A percentile compares a stretch with the other conserved stretches of the same genome.
Conservation (phyloP, 2,888 invertebrate species). For the Lordiphosa fenestrarum region DNA sequence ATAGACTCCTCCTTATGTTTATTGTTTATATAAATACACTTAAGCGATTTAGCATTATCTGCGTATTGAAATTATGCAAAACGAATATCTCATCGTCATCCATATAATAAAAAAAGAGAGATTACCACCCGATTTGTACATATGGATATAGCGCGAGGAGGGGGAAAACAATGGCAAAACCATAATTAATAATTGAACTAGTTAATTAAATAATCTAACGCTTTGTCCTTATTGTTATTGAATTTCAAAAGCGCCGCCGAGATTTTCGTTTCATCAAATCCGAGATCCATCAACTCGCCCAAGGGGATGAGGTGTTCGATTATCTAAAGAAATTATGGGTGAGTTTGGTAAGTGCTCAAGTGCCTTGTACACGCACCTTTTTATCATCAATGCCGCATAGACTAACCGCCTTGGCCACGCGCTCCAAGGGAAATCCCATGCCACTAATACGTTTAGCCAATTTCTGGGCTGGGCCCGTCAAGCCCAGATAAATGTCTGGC, state of each 20-base stretch:
- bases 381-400: constrained; percentile 88
- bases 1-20: constrained; percentile 12
- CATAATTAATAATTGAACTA: constrained; percentile 80
- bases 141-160: too few species aligned
- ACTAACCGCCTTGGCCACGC: constrained; percentile 90
- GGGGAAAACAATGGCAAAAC: too few species aligned
- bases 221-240: constrained; percentile 91
- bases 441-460: constrained; percentile 88
- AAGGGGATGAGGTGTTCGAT: constrained; percentile 91
- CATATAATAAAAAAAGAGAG: constrained; percentile 2
- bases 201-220: constrained; percentile 90
- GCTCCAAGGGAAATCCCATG: constrained; percentile 93
- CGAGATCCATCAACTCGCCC: constrained; percentile 89
- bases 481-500: constrained; percentile 42
- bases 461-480: constrained; percentile 82
- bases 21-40: constrained; percentile 41
- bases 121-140: not conserved
- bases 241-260: constrained; percentile 88
- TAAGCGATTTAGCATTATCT: constrained; percentile 46
- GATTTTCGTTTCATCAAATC: constrained; percentile 89
- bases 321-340: constrained; percentile 81
- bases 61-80: constrained; percentile 22
- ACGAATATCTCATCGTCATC: not conserved
- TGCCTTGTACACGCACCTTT: constrained; percentile 36
- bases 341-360: too few species aligned